Evolutionary conservation across 2,888 invertebrate genomes (phyloP).

Genomic region (Acrocera orbiculus): DNA sequence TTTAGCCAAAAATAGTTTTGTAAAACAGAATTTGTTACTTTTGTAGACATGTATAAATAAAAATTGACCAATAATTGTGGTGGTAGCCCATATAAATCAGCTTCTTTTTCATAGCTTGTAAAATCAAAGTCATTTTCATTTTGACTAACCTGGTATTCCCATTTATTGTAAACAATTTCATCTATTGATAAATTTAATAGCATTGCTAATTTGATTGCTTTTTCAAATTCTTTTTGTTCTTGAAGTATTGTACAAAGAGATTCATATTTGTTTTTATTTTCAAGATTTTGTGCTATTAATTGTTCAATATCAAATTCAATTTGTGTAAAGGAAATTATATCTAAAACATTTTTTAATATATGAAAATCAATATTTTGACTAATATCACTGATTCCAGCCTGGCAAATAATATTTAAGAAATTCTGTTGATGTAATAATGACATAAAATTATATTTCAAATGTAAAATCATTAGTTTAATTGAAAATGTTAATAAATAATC

Average conservation of each 20-base stretch:
- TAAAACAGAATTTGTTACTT: slow-evolving; percentile 26
- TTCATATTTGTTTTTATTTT: slow-evolving; percentile 28
- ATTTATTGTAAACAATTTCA: slow-evolving; percentile 33
- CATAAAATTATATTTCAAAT: slow-evolving; percentile 41
- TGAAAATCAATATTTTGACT: slow-evolving; percentile 13
- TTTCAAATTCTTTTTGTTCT: slow-evolving; percentile 31
- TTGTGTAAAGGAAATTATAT: slow-evolving; percentile 5
- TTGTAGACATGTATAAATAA: slow-evolving; percentile 36
- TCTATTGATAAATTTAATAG: slow-evolving; percentile 29
- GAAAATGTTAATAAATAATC: slow-evolving; percentile 36
- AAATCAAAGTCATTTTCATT: slow-evolving; percentile 32
- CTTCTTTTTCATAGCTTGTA: slow-evolving; percentile 42
- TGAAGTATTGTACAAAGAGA: slow-evolving; percentile 33
- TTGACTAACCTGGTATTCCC: slow-evolving; percentile 33
- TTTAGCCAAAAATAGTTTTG: slow-evolving; percentile 35
- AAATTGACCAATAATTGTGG: slow-evolving; percentile 46
- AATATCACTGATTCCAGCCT: slow-evolving; percentile 40
- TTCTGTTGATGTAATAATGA: slow-evolving; percentile 45
- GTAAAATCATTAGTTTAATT: slow-evolving; percentile 40
- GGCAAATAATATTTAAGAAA: slow-evolving; percentile 40
- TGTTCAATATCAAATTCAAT: slow-evolving; percentile 6
- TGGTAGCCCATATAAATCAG: slow-evolving; percentile 40
- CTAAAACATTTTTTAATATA: not conserved
- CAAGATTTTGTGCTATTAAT: not conserved
- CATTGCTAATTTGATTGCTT: slow-evolving; percentile 36